Evolutionary conservation across 2,113 vertebrate species (phyloP).

Genomic region (Cololabis saira): DNA sequence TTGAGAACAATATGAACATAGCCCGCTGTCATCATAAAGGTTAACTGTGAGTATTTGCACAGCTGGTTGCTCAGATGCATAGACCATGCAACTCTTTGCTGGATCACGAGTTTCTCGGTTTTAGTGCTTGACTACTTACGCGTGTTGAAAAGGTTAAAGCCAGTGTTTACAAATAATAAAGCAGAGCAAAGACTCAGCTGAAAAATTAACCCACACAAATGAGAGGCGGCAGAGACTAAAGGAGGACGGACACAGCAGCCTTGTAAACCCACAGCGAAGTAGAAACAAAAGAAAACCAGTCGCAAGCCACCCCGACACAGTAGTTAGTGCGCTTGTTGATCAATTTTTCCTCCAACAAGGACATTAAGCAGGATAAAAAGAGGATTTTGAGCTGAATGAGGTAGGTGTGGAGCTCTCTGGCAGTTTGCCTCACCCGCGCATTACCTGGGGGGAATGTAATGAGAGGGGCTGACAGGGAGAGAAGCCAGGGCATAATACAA

Average conservation of each 20-base stretch:
- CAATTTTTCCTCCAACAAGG: conserved; percentile 27
- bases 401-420: conserved; percentile 33
- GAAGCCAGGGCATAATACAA: conserved; percentile 22
- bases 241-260: background rate
- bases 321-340: conserved; percentile 46
- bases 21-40: conserved; percentile 18
- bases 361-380: conserved; percentile 44
- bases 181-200: background rate
- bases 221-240: background rate
- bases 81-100: background rate
- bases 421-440: conserved; percentile 32
- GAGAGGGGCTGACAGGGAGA: conserved; percentile 4
- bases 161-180: background rate
- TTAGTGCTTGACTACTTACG: conserved; percentile 1
- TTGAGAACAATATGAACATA: conserved; percentile 27
- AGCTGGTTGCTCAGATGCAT: conserved; percentile 4
- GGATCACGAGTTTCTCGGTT: background rate
- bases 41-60: conserved; percentile 11
- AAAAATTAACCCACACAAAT: conserved; percentile 6
- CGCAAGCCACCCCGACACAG: conserved; percentile 6
- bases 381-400: conserved; percentile 27
- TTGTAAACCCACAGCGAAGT: background rate
- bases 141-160: conserved; percentile 8
- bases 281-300: conserved; percentile 8
- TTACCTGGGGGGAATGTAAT: conserved; percentile 11